Conservation (phyloP, 2,113 vertebrate species). For the Poecilia latipinna region DNA sequence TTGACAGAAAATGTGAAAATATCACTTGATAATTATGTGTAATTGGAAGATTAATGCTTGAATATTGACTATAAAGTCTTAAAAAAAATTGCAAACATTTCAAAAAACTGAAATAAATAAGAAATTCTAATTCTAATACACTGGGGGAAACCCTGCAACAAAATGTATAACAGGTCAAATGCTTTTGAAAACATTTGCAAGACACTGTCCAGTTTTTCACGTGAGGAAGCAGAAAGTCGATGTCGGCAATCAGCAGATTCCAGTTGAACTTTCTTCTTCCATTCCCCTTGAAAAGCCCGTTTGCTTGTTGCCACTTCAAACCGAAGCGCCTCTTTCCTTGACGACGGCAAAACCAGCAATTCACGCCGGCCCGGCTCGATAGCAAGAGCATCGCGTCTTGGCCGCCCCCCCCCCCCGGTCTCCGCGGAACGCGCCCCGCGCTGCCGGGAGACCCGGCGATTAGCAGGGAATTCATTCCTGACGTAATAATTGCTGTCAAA, state of each 20-base stretch:
- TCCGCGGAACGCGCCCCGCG: background rate
- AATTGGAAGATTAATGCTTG: too few species aligned
- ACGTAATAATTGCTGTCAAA: constrained; percentile 67
- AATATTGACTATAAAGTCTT: too few species aligned
- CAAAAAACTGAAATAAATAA: too few species aligned
- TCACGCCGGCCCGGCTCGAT: constrained; percentile 11
- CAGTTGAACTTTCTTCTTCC: background rate
- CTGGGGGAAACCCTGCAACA: too few species aligned
- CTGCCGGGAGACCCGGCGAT: constrained; percentile 42
- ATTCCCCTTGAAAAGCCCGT: constrained; percentile 4
- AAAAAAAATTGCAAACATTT: too few species aligned
- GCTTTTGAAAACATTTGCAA: background rate
- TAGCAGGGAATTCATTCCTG: constrained; percentile 48
- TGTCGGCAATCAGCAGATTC: background rate
- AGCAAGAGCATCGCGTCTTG: background rate
- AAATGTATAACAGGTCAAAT: too few species aligned
- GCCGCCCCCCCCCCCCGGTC: background rate
- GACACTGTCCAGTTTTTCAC: background rate
- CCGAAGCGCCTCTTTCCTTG: constrained; percentile 13
- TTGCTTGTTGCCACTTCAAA: constrained; percentile 27
- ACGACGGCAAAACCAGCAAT: constrained; percentile 30
- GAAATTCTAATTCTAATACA: too few species aligned
- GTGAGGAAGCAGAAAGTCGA: background rate
- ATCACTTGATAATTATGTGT: too few species aligned
- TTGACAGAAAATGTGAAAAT: too few species aligned